A percentile compares a stretch with the other conserved stretches of the same genome.
These are phyloP conservation scores for Phodopus roborovskii DNA, from an alignment of 2,113 vertebrate species.

Conservation along the genomic window DNA sequence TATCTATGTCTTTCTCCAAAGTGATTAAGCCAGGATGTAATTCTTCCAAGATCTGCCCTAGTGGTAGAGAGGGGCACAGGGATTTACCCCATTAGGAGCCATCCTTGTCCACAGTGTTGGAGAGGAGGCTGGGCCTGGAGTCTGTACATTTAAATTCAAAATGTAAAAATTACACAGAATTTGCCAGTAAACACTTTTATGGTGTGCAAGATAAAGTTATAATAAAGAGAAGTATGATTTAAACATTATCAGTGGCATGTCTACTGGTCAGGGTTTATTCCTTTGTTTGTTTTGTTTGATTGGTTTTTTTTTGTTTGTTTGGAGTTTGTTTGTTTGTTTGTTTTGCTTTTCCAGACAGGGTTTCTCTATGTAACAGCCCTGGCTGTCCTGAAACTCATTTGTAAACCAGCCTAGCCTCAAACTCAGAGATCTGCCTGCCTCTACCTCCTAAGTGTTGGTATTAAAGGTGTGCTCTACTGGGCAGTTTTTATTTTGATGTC, in stretches of 20 bases:
- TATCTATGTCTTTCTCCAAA: not conserved
- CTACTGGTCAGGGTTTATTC: not conserved
- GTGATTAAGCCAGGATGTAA: not conserved
- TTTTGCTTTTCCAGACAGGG: too few species aligned
- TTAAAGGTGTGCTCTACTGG: not conserved
- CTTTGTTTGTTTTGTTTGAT: too few species aligned
- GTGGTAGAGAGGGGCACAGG: not conserved
- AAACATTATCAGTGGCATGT: not conserved
- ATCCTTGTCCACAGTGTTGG: not conserved
- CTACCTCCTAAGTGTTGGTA: too few species aligned
- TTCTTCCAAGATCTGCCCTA: not conserved
- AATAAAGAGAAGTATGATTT: conserved; percentile 4
- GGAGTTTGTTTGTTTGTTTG: too few species aligned
- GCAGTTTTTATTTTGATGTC: not conserved
- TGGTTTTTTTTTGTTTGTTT: too few species aligned
- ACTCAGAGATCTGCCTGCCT: too few species aligned
- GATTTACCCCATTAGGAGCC: too few species aligned
- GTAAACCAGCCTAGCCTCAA: too few species aligned
- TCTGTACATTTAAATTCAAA: not conserved
- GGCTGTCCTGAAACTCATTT: too few species aligned
- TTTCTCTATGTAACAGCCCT: too few species aligned
- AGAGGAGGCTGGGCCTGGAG: not conserved
- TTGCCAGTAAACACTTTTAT: not conserved
- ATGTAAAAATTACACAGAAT: not conserved
- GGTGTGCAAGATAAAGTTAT: not conserved